Evolutionary conservation across 2,797 vertebrate species (phyloP), one percentile per base, ranked within the genome.

Genomic region (Natrix natrix): DNA sequence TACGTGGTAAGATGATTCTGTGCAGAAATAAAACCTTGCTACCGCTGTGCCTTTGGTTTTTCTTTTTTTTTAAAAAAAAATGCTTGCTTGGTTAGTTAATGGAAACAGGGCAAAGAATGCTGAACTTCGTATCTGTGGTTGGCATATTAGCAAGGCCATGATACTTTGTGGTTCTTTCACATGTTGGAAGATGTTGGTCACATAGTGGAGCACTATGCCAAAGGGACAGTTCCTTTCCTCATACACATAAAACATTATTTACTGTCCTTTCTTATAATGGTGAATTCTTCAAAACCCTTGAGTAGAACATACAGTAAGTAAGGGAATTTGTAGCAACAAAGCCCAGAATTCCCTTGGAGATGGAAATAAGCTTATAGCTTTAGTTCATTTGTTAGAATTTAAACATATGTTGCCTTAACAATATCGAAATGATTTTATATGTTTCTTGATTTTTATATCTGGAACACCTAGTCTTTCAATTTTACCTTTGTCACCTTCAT

Each of bases 21-120:
- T 88, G 91, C 93, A 90, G 24, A 88, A 52, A 94, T 1, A 59
- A 89, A 86, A 89, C 16, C 26, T 90, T 37, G 61, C 52, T 93
- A 52, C 90, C 57, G 89, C 56, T 86, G 16, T 55, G 24, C 55
- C 16, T 90, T 61, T 92, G 89, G 91, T 86, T 63, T 93, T 61
- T 93, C 90, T 94, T 86, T 37, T 20, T n/a, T n/a, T 66, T 66
- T 28, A 1, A 7, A 66, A 32, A 69, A 69, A 32, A 94, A 93
- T 92, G 63, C 2, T 92, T 16, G 93, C 93, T 94, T 94, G 89
- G 59, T 92, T 94, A 32, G 60, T 92, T 93, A 52, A n/a, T 59
- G n/a, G 92, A 91, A 95, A 78, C 2, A 88, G 66, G 86, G 48
- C 78, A 90, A 0, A 0, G 86, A 88, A 92, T 17, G 5, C 54